Evolutionary conservation across 2,888 invertebrate species (phyloP).

Genomic region (Mayetiola destructor): DNA sequence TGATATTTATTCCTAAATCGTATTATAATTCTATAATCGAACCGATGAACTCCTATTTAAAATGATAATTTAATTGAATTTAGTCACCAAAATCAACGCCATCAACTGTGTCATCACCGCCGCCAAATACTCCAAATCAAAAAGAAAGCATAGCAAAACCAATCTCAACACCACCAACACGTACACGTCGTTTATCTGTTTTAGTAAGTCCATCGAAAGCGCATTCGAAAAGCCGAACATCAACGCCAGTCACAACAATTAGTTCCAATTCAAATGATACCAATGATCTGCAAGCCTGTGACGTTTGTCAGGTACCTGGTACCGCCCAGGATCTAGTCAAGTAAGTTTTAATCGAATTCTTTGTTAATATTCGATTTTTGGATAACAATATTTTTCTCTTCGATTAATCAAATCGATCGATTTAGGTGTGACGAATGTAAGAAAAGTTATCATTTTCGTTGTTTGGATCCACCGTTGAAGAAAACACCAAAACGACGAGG

Average conservation of each 20-base stretch:
- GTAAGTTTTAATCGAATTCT: constrained; percentile 17
- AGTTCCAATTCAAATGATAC: constrained; percentile 22
- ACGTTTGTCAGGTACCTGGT: constrained; percentile 27
- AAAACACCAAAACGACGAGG: constrained; percentile 88
- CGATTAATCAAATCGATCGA: background rate
- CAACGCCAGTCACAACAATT: constrained; percentile 12
- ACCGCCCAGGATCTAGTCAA: constrained; percentile 27
- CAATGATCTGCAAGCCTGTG: constrained; percentile 18
- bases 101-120: constrained; percentile 14
- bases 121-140: constrained; percentile 17
- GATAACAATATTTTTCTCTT: background rate
- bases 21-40: too few relatives aligned
- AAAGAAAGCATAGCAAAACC: constrained; percentile 16
- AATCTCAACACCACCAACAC: constrained; percentile 14
- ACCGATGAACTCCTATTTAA: background rate
- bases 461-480: constrained; percentile 84
- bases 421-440: constrained; percentile 79
- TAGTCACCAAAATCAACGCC: background rate
- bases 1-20: background rate
- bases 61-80: background rate
- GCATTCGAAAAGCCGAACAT: constrained; percentile 3
- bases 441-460: constrained; percentile 81
- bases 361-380: background rate
- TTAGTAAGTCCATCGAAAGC: background rate
- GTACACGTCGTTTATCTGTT: constrained; percentile 14